phyloP scores from a whole-genome alignment of 2,888 invertebrate species.

The Lasioglossum marginatum region DNA sequence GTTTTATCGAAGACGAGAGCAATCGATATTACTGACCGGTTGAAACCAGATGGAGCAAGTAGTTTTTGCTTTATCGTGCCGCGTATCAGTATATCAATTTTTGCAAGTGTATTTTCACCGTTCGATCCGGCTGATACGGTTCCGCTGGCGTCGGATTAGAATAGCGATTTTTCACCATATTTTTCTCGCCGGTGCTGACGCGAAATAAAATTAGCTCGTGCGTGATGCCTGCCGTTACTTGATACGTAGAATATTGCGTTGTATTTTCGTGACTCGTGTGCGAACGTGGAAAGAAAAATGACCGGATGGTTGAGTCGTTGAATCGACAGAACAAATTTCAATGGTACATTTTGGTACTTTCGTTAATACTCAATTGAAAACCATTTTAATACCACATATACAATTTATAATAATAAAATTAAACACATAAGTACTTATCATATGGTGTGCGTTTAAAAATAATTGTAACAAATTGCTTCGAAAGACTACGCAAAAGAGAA shows the following conservation, averaged over 20 bases:
- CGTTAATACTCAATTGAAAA: too few species aligned
- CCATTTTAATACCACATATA: too few species aligned
- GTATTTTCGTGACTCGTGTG: background rate
- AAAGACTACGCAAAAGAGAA: too few species aligned
- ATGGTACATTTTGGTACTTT: too few species aligned
- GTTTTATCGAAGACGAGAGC: background rate
- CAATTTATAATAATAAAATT: too few species aligned
- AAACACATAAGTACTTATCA: too few species aligned
- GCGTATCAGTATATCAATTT: constrained; percentile 4
- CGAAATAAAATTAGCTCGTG: background rate
- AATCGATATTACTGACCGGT: background rate
- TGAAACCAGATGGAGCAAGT: background rate
- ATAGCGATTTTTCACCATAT: background rate
- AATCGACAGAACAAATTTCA: too few species aligned
- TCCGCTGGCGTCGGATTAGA: background rate
- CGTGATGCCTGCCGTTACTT: background rate
- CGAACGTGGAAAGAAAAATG: background rate
- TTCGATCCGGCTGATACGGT: background rate
- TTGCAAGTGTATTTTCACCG: background rate
- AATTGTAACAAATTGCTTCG: too few species aligned
- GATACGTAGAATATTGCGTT: background rate
- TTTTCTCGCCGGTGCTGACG: background rate
- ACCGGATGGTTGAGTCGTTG: background rate
- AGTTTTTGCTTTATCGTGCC: background rate
- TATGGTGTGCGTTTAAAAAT: too few species aligned